Evolutionary conservation across 2,797 vertebrate genomes (phyloP).

Genomic region (Molossus molossus): DNA sequence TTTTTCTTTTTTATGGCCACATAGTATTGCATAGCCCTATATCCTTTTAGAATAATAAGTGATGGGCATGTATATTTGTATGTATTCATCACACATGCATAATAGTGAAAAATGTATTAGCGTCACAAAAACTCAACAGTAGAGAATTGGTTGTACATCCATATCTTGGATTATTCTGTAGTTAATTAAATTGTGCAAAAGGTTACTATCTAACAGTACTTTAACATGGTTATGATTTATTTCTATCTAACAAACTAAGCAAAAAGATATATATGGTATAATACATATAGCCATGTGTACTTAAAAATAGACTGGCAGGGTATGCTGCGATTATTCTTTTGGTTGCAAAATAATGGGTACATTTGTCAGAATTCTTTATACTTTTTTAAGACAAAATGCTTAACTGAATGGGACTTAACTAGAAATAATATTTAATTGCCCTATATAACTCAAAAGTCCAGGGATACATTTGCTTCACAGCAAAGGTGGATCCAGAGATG

Average conservation of each 20-base stretch:
- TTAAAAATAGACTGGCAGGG: neutral
- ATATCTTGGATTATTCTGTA: neutral
- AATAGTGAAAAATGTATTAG: conserved; percentile 1
- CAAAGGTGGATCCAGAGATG: neutral
- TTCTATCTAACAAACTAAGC: neutral
- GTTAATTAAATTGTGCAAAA: conserved; percentile 21
- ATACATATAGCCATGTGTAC: neutral
- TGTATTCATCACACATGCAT: neutral
- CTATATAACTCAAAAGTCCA: neutral
- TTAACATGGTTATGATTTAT: neutral
- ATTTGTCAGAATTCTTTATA: conserved; percentile 18
- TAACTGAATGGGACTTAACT: neutral
- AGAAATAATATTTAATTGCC: conserved; percentile 29
- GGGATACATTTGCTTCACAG: neutral
- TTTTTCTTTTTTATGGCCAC: neutral
- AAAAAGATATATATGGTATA: neutral
- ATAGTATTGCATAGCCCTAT: neutral
- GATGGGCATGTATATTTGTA: neutral
- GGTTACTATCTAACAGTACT: neutral
- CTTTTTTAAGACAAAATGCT: neutral
- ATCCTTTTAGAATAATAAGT: neutral
- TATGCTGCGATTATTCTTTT: neutral
- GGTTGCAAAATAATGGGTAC: neutral
- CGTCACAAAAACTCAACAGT: neutral
- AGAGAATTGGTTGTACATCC: neutral